Evolutionary conservation across 2,113 vertebrate genomes (phyloP), one percentile per base, ranked within the genome.

Genomic region (Mobula hypostoma): DNA sequence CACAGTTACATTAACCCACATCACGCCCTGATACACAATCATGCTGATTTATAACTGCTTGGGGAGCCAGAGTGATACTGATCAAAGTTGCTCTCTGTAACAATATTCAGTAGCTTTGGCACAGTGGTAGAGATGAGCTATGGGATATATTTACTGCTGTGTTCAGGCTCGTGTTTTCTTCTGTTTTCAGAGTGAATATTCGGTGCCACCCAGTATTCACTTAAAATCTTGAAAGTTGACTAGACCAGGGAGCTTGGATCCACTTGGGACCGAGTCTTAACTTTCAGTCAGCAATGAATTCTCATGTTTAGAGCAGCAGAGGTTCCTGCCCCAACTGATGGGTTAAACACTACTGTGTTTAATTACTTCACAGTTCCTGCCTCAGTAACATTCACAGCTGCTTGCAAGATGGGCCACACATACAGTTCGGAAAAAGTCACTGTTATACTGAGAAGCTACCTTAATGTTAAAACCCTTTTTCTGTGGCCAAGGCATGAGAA

Each of bases 361-460:
- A 83, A 83, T 83, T 56, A 83, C 80, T 58, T 27, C 80, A 83
- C 80, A 27, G 48, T 83, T 83, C 48, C 80, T 83, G 80, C 80
- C 80, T 83, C 80, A 83, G 56, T 56, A 83, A 83, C 56, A 83
- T 83, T 56, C 19, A 83, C 80, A 83, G 80, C 80, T 83, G 80
- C 40, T 58, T 19, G 8, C 80, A 83, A 83, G 80, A 56, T 83
- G 80, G 80, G 80, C 80, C 80, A 83, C 80, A 83, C 80, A 83
- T 56, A 56, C 56, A 24, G 80, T 56, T 48, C 40, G 56, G 80
- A 56, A 83, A 83, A 19, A 56, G 40, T 2, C 40, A 7, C 80
- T 9, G 27, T 83, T 83, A 58, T 7, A 40, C 21, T 48, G 80
- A 83, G 40, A 2, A 83, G 5, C 80, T 19, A 5, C 40, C 40